Evolutionary conservation across 2,113 vertebrate species (phyloP).

Genomic region (Chaetodon trifascialis): DNA sequence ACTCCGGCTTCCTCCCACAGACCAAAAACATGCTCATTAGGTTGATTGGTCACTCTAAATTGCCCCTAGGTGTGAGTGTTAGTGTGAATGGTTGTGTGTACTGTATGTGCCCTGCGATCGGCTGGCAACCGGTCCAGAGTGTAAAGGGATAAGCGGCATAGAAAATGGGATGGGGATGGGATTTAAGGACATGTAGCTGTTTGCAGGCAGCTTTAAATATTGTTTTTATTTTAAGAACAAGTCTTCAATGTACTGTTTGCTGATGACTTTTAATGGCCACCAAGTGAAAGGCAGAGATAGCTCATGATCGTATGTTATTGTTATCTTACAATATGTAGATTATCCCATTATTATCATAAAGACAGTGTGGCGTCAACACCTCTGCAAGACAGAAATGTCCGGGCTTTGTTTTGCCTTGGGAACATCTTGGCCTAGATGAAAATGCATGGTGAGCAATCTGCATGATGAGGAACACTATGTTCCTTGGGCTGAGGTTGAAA

Average conservation of each 20-base stretch:
- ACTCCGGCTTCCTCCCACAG: too few species aligned
- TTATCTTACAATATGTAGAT: conserved; percentile 2
- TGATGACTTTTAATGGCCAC: background rate
- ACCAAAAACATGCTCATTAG: too few species aligned
- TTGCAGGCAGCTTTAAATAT: background rate
- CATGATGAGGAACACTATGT: conserved; percentile 69
- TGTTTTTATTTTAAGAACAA: background rate
- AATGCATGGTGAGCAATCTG: conserved; percentile 66
- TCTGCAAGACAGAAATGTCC: conserved; percentile 1
- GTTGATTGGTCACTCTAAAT: too few species aligned
- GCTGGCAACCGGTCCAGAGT: too few species aligned
- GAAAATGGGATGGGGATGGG: too few species aligned
- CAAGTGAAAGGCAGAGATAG: background rate
- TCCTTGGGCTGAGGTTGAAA: conserved; percentile 60
- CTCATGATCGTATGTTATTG: background rate
- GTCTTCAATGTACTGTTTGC: background rate
- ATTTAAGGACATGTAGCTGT: too few species aligned
- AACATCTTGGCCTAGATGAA: conserved; percentile 78
- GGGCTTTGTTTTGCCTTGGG: conserved; percentile 51
- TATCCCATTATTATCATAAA: conserved; percentile 1
- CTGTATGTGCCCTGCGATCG: too few species aligned
- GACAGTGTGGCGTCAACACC: background rate
- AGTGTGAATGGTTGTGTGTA: too few species aligned
- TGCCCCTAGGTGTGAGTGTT: too few species aligned
- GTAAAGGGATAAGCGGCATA: too few species aligned